A percentile compares a stretch with the other conserved stretches of the same genome.
Conservation (phyloP, 2,888 invertebrate species). For the Netelia melanura region DNA sequence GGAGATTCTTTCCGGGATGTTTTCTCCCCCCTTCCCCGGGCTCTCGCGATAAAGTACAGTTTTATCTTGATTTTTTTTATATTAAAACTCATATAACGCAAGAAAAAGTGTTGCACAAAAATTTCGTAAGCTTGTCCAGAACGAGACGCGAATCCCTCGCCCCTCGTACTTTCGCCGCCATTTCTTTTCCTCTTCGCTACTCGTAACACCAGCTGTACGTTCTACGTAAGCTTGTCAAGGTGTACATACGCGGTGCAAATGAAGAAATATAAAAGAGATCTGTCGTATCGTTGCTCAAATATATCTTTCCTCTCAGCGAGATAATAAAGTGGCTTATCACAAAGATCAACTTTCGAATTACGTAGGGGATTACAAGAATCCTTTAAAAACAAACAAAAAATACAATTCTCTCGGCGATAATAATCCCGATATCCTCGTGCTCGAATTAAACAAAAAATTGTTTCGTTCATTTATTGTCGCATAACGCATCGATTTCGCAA, state of each 20-base stretch:
- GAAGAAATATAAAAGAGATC: neutral
- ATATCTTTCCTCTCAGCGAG: neutral
- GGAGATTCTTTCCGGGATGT: slow-evolving; percentile 25
- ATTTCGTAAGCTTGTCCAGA: slow-evolving; percentile 22
- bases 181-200: neutral
- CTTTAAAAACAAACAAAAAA: neutral
- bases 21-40: neutral
- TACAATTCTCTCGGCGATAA: neutral
- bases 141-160: neutral
- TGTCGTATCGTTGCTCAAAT: neutral
- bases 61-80: slow-evolving; percentile 36
- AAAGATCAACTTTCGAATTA: too few relatives aligned
- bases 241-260: neutral
- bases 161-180: neutral
- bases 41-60: slow-evolving; percentile 16
- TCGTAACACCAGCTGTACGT: neutral
- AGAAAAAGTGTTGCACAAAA: slow-evolving; percentile 37
- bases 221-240: neutral
- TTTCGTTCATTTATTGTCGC: too few relatives aligned
- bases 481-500: too few relatives aligned
- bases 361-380: neutral
- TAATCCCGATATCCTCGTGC: neutral
- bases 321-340: neutral
- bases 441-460: neutral
- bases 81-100: slow-evolving; percentile 51